Conservation (phyloP, 2,888 invertebrate species). For the Leptopterna dolabrata region DNA sequence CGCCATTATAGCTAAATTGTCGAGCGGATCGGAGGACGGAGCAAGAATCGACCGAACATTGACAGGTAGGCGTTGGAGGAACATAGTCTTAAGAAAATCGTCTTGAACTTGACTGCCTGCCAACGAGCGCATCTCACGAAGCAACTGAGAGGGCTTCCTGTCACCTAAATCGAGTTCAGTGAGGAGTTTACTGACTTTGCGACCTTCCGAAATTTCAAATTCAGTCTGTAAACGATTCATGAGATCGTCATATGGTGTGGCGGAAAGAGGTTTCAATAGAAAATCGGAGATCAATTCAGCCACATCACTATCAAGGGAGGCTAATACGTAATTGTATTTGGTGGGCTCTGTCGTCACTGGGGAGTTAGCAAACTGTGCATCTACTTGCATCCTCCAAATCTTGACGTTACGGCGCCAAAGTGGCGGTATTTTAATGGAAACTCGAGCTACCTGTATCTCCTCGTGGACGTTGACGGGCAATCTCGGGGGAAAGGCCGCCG, state of each 20-base stretch:
- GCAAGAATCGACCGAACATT: background rate
- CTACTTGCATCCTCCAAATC: constrained; percentile 12
- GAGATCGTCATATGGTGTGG: background rate
- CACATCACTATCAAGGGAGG: background rate
- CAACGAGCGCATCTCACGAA: constrained; percentile 35
- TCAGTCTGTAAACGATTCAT: background rate
- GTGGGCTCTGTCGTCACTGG: background rate
- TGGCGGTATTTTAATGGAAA: background rate
- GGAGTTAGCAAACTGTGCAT: background rate
- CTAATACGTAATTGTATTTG: background rate
- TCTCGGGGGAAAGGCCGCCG: no score
- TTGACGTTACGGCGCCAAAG: background rate
- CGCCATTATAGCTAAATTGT: constrained; percentile 7
- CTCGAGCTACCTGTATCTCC: background rate
- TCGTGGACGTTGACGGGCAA: no score
- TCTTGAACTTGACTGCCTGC: constrained; percentile 18
- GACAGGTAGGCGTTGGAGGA: constrained; percentile 9
- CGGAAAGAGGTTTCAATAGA: background rate
- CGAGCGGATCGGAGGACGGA: background rate
- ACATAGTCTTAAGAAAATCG: constrained; percentile 31
- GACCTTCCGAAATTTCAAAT: constrained; percentile 9
- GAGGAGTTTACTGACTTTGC: background rate
- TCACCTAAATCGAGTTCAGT: constrained; percentile 32
- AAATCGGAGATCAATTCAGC: constrained; percentile 21
- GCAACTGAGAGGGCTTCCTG: constrained; percentile 21